These are phyloP conservation scores for Leptinotarsa texana DNA, from an alignment of 1,140 invertebrate genomes.

Conservation along the genomic window DNA sequence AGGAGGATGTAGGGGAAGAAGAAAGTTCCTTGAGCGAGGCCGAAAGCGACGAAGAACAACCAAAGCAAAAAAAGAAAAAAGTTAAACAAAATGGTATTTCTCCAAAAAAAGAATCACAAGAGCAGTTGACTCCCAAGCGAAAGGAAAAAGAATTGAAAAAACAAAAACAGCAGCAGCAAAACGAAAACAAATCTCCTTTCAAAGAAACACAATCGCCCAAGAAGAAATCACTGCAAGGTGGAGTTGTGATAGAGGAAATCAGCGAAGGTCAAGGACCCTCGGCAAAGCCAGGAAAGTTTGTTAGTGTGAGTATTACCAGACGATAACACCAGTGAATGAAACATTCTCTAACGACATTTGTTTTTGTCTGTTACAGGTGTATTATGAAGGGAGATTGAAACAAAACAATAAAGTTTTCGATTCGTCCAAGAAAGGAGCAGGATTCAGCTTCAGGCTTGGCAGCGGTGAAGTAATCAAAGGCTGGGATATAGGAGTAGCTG, in stretches of 20 bases:
- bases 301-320: conserved; percentile 60
- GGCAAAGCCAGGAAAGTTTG: conserved; percentile 78
- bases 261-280: conserved; percentile 73
- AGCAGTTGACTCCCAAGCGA: conserved; percentile 13
- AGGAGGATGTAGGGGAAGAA: conserved; percentile 37
- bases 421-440: conserved; percentile 69
- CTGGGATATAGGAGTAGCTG: conserved; percentile 85
- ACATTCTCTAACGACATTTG: no score
- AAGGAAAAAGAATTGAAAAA: conserved; percentile 31
- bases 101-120: conserved; percentile 9
- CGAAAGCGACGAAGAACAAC: conserved; percentile 36
- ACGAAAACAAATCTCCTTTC: conserved; percentile 8
- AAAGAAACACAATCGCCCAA: conserved; percentile 50
- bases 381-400: conserved; percentile 77
- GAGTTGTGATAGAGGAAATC: conserved; percentile 77
- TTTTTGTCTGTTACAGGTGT: conserved; percentile 59
- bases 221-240: conserved; percentile 66
- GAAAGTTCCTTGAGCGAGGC: conserved; percentile 25
- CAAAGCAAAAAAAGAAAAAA: conserved; percentile 24
- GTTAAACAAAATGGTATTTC: conserved; percentile 13
- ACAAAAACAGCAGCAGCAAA: conserved; percentile 41
- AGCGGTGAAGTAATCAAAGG: conserved; percentile 87
- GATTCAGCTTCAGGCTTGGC: conserved; percentile 85
- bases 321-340: no score
- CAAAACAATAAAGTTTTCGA: conserved; percentile 85